Conservation (phyloP, 2,113 vertebrate species). For the Conger conger region DNA sequence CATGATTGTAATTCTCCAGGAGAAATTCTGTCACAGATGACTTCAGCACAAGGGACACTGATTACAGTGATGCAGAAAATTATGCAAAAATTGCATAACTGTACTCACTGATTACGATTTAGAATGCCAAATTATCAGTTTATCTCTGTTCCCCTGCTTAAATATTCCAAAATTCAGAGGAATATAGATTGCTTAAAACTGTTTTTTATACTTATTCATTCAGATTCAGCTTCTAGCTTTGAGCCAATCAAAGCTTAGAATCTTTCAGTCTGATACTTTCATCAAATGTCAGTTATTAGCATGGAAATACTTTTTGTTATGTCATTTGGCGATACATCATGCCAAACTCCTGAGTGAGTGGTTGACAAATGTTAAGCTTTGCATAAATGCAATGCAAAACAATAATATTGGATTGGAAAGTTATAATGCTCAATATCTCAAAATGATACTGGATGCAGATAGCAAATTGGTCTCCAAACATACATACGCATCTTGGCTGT, state of each 20-base stretch:
- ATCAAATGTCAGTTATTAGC: no score
- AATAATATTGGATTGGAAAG: no score
- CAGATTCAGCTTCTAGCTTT: neutral
- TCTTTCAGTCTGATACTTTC: no score
- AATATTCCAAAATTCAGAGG: neutral
- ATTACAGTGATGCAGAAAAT: no score
- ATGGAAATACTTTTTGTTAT: no score
- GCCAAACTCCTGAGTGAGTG: no score
- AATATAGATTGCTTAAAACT: neutral
- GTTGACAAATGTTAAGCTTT: no score
- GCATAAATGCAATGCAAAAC: no score
- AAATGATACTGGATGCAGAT: no score
- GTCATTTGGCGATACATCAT: no score
- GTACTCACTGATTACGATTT: neutral
- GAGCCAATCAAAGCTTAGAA: neutral
- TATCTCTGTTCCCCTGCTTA: neutral
- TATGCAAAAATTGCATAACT: no score
- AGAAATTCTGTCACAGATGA: neutral
- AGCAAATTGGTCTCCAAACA: neutral
- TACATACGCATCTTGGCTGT: slow-evolving; percentile 14
- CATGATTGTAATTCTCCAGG: neutral
- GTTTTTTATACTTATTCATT: slow-evolving; percentile 10
- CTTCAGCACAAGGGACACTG: neutral
- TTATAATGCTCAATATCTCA: no score
- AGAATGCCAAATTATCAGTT: neutral